These are phyloP conservation scores for Menidia menidia DNA, from an alignment of 2,797 vertebrate species.

Conservation along the genomic window DNA sequence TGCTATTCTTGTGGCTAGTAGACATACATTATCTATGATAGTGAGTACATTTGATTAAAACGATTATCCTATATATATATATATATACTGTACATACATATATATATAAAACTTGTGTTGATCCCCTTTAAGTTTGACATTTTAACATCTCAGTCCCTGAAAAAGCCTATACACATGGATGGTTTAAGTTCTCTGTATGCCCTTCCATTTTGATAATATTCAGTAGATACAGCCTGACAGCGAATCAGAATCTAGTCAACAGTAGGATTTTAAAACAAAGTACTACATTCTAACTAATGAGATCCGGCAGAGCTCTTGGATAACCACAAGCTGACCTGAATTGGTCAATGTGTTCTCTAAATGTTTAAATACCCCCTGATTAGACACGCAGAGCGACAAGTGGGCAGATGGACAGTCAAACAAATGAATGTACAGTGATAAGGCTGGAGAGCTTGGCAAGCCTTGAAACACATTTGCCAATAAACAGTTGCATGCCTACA, in stretches of 20 bases:
- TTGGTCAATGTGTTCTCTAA: constrained; percentile 16
- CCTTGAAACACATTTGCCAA: constrained; percentile 18
- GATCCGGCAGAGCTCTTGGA: not conserved
- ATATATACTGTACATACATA: no score
- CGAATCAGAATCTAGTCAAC: not conserved
- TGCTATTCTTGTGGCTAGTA: not conserved
- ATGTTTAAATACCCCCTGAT: constrained; percentile 31
- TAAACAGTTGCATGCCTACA: constrained; percentile 9
- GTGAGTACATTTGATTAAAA: not conserved
- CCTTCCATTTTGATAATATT: not conserved
- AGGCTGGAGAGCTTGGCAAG: constrained; percentile 41
- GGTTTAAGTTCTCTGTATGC: not conserved
- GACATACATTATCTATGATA: not conserved
- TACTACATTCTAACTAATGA: not conserved
- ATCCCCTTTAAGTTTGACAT: constrained; percentile 27
- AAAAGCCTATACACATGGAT: constrained; percentile 19
- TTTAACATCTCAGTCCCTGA: not conserved
- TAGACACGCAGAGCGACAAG: constrained; percentile 13
- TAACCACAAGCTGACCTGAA: not conserved
- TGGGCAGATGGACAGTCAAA: constrained; percentile 40
- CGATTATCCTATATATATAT: not conserved
- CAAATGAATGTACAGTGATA: constrained; percentile 39
- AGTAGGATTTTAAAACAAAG: not conserved
- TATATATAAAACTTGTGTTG: constrained; percentile 28
- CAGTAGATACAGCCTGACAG: not conserved